A percentile compares a stretch with the other conserved stretches of the same genome.
phyloP scores from a whole-genome alignment of 2,797 vertebrate genomes.

The Poeciliopsis presidionis region DNA sequence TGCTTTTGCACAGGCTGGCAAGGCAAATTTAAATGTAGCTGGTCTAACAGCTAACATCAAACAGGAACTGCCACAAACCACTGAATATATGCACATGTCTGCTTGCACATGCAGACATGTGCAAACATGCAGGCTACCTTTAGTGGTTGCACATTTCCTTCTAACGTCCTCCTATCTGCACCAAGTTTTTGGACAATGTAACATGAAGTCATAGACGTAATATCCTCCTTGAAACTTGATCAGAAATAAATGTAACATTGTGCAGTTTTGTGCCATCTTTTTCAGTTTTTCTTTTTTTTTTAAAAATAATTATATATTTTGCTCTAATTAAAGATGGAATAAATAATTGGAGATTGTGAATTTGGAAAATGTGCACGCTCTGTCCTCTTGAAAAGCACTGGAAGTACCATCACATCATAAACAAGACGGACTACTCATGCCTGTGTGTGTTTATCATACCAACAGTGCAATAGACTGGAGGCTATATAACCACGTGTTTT shows the following conservation, averaged over 20 bases:
- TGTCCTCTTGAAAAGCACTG: background rate
- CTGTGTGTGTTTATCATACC: background rate
- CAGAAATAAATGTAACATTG: background rate
- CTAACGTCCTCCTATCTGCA: conserved; percentile 16
- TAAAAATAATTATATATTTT: background rate
- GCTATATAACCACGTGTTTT: background rate
- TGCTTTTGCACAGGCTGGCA: background rate
- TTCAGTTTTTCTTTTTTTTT: background rate
- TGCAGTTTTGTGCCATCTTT: conserved; percentile 2
- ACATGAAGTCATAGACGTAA: background rate
- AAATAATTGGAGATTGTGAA: conserved; percentile 17
- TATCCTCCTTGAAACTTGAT: background rate
- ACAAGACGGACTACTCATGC: too few species aligned
- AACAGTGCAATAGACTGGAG: background rate
- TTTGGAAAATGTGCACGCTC: background rate
- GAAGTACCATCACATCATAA: background rate
- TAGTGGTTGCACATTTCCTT: conserved; percentile 12
- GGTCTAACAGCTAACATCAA: conserved; percentile 34
- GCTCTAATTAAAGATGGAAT: background rate
- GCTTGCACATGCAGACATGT: background rate
- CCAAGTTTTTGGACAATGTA: conserved; percentile 2
- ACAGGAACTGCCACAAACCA: background rate
- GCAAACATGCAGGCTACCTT: background rate
- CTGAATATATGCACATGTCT: background rate
- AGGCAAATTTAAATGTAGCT: conserved; percentile 31